These are phyloP conservation scores for Bryconaethiops microstoma DNA, from an alignment of 2,797 vertebrate species.

Conservation along the genomic window DNA sequence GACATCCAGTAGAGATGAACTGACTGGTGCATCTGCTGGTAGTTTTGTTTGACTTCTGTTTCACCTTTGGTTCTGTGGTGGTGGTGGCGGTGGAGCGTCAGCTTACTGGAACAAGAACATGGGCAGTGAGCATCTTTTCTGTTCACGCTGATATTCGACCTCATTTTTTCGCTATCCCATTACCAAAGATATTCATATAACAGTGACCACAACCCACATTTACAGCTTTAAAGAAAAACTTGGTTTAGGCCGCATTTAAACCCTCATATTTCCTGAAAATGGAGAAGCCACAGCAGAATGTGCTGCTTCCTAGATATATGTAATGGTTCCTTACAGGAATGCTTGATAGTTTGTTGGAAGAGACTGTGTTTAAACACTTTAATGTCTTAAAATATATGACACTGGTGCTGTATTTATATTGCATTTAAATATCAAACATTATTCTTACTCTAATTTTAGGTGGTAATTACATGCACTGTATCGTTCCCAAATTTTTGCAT, in stretches of 20 bases:
- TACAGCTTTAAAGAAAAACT: conserved; percentile 56
- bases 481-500: not conserved
- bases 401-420: not conserved
- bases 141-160: conserved; percentile 54
- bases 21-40: conserved; percentile 22
- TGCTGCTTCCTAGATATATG: conserved; percentile 39
- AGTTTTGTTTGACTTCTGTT: conserved; percentile 46
- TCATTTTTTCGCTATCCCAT: conserved; percentile 52
- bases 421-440: not conserved
- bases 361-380: conserved; percentile 33
- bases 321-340: conserved; percentile 49
- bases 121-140: conserved; percentile 37
- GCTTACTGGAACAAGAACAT: conserved; percentile 55
- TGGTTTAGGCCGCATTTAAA: conserved; percentile 49
- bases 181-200: conserved; percentile 56
- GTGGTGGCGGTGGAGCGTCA: conserved; percentile 46
- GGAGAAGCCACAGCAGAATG: conserved; percentile 46
- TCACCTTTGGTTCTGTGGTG: conserved; percentile 53
- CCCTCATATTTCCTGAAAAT: conserved; percentile 51
- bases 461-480: not conserved
- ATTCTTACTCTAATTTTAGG: not conserved
- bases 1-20: not conserved
- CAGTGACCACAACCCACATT: conserved; percentile 57
- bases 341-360: conserved; percentile 30
- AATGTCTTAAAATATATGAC: conserved; percentile 18